These are phyloP conservation scores for Cichlasoma orientale DNA, from an alignment of 2,797 vertebrate species.

Conservation along the genomic window DNA sequence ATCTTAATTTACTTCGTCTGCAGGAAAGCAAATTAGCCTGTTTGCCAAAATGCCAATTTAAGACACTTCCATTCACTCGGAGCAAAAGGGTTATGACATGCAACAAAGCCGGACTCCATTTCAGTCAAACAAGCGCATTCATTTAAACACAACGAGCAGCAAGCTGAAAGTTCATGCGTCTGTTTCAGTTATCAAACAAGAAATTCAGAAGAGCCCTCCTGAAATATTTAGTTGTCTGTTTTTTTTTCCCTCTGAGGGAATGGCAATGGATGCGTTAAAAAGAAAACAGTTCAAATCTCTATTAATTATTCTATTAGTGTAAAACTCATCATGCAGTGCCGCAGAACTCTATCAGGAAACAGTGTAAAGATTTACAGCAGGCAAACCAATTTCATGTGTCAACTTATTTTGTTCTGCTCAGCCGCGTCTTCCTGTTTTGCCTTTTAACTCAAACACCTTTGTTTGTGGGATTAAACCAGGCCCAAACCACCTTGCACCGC, in stretches of 20 bases:
- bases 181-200: slow-evolving; percentile 3
- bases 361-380: slow-evolving; percentile 1
- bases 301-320: not conserved
- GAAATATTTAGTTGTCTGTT: slow-evolving; percentile 14
- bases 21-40: not conserved
- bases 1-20: not conserved
- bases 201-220: slow-evolving; percentile 14
- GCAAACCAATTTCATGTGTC: not conserved
- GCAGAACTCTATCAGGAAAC: not conserved
- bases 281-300: not conserved
- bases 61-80: not conserved
- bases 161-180: not conserved
- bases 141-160: slow-evolving; percentile 4
- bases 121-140: not conserved
- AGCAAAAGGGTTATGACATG: not conserved
- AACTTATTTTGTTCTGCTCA: slow-evolving; percentile 6
- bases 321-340: not conserved
- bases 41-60: slow-evolving; percentile 8
- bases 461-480: not conserved
- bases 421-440: not conserved
- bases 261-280: not conserved
- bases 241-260: not conserved
- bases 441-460: not conserved
- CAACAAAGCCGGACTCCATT: not conserved
- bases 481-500: not conserved